phyloP scores from a whole-genome alignment of 2,113 vertebrate species.

The Antidorcas marsupialis region DNA sequence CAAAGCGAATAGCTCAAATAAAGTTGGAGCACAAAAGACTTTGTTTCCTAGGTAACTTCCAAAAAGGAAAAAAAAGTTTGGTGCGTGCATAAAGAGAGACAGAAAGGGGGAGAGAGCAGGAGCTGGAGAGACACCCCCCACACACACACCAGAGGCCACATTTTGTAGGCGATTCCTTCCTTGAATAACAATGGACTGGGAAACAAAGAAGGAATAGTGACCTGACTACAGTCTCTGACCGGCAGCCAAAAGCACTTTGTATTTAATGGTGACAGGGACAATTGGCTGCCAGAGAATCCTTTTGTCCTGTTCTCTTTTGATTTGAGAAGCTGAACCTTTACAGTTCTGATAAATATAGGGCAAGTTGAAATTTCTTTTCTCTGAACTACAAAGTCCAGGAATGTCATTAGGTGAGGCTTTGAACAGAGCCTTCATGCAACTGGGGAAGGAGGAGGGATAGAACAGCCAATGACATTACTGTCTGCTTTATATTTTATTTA shows the following conservation, averaged over 20 bases:
- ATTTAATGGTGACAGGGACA: constrained; percentile 64
- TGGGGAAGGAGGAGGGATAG: not conserved
- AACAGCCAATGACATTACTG: not conserved
- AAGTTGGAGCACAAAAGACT: constrained; percentile 91
- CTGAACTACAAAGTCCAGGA: not conserved
- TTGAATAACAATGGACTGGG: constrained; percentile 78
- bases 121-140: constrained; percentile 22
- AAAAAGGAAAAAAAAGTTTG: constrained; percentile 77
- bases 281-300: constrained; percentile 47
- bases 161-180: constrained; percentile 82
- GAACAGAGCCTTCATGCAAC: constrained; percentile 1
- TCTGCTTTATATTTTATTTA: not conserved
- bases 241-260: constrained; percentile 71
- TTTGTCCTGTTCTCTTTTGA: constrained; percentile 11
- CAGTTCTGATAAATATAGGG: not conserved
- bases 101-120: not conserved
- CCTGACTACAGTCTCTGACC: constrained; percentile 58
- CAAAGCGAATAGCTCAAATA: constrained; percentile 87
- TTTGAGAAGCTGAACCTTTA: constrained; percentile 53
- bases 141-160: constrained; percentile 51
- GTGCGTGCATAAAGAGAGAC: constrained; percentile 73
- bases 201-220: constrained; percentile 71
- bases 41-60: constrained; percentile 93
- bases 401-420: not conserved
- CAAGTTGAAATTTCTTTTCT: constrained; percentile 32